These are phyloP conservation scores for Gobionotothen gibberifrons DNA, from an alignment of 2,797 vertebrate species.

Conservation along the genomic window DNA sequence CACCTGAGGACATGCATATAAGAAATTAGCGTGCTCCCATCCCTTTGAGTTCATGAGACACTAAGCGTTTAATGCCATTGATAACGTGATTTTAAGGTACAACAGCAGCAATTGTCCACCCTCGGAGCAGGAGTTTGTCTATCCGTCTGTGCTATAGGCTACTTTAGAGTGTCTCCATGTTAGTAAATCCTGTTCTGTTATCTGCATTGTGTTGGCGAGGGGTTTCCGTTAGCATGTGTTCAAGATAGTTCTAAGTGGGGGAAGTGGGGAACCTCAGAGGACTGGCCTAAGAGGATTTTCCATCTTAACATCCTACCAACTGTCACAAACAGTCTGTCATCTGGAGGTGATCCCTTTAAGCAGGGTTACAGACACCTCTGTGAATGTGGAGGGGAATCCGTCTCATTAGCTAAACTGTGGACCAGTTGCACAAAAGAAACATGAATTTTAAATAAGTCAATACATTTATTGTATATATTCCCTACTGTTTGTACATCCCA, in stretches of 20 bases:
- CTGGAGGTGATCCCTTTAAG: slow-evolving; percentile 68
- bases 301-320: slow-evolving; percentile 70
- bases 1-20: slow-evolving; percentile 39
- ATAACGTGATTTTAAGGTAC: background rate
- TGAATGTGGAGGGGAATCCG: slow-evolving; percentile 12
- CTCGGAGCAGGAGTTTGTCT: background rate
- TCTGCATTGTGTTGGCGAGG: slow-evolving; percentile 7
- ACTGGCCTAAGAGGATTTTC: slow-evolving; percentile 77
- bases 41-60: slow-evolving; percentile 44
- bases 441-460: background rate
- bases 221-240: slow-evolving; percentile 42
- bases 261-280: slow-evolving; percentile 33
- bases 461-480: background rate
- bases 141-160: too few species aligned
- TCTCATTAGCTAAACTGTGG: background rate
- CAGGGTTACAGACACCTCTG: background rate
- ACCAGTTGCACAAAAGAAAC: background rate
- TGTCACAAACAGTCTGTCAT: slow-evolving; percentile 74
- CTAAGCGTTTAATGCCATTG: slow-evolving; percentile 4
- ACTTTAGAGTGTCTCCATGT: background rate
- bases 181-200: background rate
- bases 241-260: slow-evolving; percentile 1
- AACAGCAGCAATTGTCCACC: background rate
- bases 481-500: background rate
- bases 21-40: slow-evolving; percentile 13